A percentile compares a stretch with the other conserved stretches of the same genome.
These are phyloP conservation scores for Oophaga pumilio DNA, from an alignment of 2,113 vertebrate genomes.

Conservation along the genomic window DNA sequence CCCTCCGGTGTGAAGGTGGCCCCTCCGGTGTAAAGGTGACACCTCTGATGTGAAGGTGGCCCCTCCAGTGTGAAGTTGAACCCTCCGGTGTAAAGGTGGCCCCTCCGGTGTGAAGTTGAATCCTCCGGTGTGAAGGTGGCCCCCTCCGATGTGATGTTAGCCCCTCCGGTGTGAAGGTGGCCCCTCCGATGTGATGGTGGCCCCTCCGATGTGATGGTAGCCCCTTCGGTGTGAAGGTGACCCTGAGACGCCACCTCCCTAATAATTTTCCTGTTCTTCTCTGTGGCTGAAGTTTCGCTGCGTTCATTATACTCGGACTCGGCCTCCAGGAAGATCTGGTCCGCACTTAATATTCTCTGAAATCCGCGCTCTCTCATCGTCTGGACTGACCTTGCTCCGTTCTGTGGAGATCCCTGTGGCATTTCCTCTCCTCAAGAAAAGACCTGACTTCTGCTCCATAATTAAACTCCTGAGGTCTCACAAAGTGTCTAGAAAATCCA, in stretches of 20 bases:
- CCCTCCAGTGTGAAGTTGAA: too few species aligned
- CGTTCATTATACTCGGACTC: background rate
- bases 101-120: too few species aligned
- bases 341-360: constrained; percentile 37
- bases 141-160: too few species aligned
- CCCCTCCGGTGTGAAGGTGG: too few species aligned
- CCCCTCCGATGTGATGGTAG: too few species aligned
- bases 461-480: constrained; percentile 48
- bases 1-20: too few species aligned
- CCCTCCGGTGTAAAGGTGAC: too few species aligned
- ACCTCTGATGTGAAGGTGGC: too few species aligned
- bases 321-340: background rate
- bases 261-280: background rate
- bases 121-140: too few species aligned
- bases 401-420: constrained; percentile 18
- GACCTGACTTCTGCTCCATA: constrained; percentile 43
- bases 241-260: background rate
- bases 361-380: constrained; percentile 13
- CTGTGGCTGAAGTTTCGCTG: background rate
- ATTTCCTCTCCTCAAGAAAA: constrained; percentile 45
- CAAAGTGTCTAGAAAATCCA: constrained; percentile 15
- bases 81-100: too few species aligned
- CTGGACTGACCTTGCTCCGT: constrained; percentile 26
- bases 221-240: background rate
- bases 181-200: too few species aligned